Evolutionary conservation across 2,113 vertebrate genomes (phyloP).

Genomic region (Dryoscopus gambensis): DNA sequence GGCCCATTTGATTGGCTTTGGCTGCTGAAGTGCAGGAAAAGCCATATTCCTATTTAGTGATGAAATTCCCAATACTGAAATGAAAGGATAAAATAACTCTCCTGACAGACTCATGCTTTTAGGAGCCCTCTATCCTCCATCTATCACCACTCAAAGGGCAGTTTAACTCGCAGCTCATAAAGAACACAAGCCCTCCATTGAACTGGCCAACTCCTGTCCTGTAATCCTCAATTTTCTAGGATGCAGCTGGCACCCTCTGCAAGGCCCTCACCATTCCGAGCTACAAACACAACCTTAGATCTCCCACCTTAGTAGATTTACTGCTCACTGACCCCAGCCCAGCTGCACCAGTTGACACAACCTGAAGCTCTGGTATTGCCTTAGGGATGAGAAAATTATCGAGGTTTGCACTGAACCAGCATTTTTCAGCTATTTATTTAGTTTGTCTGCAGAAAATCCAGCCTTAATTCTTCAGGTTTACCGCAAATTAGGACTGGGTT

Average conservation of each 20-base stretch:
- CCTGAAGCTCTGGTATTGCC: background rate
- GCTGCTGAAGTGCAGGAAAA: background rate
- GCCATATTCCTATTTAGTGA: no score
- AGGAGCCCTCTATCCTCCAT: background rate
- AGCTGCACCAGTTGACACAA: background rate
- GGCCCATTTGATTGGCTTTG: background rate
- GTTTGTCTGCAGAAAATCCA: background rate
- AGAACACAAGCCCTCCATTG: background rate
- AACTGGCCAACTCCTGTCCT: background rate
- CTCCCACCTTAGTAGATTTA: background rate
- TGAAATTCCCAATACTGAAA: background rate
- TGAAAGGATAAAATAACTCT: background rate
- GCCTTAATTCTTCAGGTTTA: background rate
- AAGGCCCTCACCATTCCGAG: background rate
- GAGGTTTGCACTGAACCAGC: background rate
- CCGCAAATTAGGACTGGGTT: background rate
- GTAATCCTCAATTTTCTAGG: background rate
- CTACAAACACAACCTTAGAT: background rate
- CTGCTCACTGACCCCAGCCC: background rate
- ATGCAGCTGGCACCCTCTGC: background rate
- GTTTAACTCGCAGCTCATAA: background rate
- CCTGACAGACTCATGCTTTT: background rate
- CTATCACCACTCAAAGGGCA: background rate
- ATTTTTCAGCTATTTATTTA: background rate
- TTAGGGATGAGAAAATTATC: background rate